phyloP scores from a whole-genome alignment of 2,113 vertebrate genomes.

The Psophia crepitans region DNA sequence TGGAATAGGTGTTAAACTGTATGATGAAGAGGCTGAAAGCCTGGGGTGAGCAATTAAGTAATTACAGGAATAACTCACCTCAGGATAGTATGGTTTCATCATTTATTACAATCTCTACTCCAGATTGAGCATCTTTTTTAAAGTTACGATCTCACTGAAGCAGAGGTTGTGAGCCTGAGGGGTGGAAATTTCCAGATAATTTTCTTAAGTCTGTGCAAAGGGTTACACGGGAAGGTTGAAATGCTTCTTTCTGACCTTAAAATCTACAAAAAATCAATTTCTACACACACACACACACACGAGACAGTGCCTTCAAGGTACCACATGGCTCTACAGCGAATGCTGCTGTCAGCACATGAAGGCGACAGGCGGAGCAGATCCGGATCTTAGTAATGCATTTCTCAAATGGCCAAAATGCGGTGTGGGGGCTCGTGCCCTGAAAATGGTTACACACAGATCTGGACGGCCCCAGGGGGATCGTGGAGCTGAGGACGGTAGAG shows the following conservation, averaged over 20 bases:
- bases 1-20: background rate
- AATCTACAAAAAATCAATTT: background rate
- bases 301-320: background rate
- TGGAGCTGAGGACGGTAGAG: background rate
- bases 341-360: background rate
- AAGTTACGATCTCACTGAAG: background rate
- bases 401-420: background rate
- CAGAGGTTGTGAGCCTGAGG: background rate
- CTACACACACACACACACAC: background rate
- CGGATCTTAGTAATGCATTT: background rate
- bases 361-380: background rate
- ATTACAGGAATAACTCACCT: background rate
- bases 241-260: background rate
- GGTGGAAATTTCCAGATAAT: background rate
- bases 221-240: background rate
- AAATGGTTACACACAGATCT: background rate
- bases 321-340: background rate
- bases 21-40: background rate
- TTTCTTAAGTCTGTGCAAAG: background rate
- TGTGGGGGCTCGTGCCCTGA: too few relatives aligned
- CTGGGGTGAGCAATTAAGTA: background rate
- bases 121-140: background rate
- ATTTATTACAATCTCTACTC: background rate
- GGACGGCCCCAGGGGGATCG: rapidly evolving
- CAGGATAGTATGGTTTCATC: background rate